Evolutionary conservation across 2,797 vertebrate genomes (phyloP), one percentile per base, ranked within the genome.

Genomic region (Epinephelus coioides): DNA sequence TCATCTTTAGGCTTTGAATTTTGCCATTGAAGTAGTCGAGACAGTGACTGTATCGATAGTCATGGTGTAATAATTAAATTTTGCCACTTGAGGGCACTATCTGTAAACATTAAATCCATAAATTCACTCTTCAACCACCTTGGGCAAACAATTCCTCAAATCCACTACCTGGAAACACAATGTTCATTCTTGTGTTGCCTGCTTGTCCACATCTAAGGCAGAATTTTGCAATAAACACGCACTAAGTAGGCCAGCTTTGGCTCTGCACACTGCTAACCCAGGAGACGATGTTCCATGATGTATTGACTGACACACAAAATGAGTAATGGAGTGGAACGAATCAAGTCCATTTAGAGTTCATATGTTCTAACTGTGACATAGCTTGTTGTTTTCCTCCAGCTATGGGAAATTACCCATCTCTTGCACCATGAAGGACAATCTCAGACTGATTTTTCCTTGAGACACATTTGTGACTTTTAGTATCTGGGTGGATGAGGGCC

Each of bases 81-180:
- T 40, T 6, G 15, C 89, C 92, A 88, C 85, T 66, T 59, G 89
- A 74, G 51, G 89, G 80, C 70, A 14, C 75, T 77, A 25, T 85
- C 8, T 73, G 30, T 65, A 76, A 86, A 84, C 57, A 1, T 38
- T 57, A 25, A 60, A 46, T 57, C 6, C 2, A 38, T 68, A 76
- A 23, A 71, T 27, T 15, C 13, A 5, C 67, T 17, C 49, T 57
- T 66, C 4, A 51, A 60, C 49, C 7, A 0, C 34, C 27, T 73
- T 66, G 27, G 60, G 25, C 13, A 78, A 79, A 70, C 30, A 55
- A 55, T 60, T 51, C 6, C 2, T 64, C 4, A 66, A 46, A 69
- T 53, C 17, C 43, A 23, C 19, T 53, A 69, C 51, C 5, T 61
- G 61, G 13, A 84, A 73, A 56, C 25, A 62, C 5, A 14, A 34